Evolutionary conservation across 2,888 invertebrate species (phyloP), one percentile per base, ranked within the genome.

Genomic region (Scaptomyza cyrtandrae): DNA sequence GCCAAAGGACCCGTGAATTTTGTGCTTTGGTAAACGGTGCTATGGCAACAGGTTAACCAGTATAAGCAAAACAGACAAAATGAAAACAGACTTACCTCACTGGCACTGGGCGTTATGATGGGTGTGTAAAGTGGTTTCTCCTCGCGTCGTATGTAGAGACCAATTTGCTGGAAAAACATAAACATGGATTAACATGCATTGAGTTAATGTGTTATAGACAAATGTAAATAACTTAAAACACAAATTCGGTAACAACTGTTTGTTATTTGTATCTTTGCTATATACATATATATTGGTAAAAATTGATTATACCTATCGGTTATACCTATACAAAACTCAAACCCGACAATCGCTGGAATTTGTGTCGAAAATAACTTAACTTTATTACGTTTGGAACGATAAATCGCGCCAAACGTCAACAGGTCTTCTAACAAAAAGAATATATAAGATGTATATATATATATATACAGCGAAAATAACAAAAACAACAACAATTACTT

Each of bases 91-190:
- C 91, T 91, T 71, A 91, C 91, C 77, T 89, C 86, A 70, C 80
- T 90, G 50, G 75, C 65, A 50, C 69, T 89, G 39, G 85, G 85
- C n/a, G 85, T 86, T 7, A 80, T 59, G 56, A 90, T 86, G 50
- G 91, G 89, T 7, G 90, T 83, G 55, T 82, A 85, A 24, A 91
- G 75, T 29, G 90, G 80, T 10, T 84, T 84, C 62, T 92, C 91
- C 65, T 91, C 92, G 0, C 89, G 85, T 14, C 88, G 81, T 59
- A 90, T 85, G 35, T 91, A 91, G 29, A 87, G 84, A 5, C 89
- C 91, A 65, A 89, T 89, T 90, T 91, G 87, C 91, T 92, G 61
- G 0, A 87, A 88, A 31, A 1, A 37, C 3, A 29, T 14, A n/a
- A 59, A 64, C 16, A 52, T 13, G 37, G n/a, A 31, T 50, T 41